phyloP scores from a whole-genome alignment of 2,113 vertebrate species.

The Scomber colias region DNA sequence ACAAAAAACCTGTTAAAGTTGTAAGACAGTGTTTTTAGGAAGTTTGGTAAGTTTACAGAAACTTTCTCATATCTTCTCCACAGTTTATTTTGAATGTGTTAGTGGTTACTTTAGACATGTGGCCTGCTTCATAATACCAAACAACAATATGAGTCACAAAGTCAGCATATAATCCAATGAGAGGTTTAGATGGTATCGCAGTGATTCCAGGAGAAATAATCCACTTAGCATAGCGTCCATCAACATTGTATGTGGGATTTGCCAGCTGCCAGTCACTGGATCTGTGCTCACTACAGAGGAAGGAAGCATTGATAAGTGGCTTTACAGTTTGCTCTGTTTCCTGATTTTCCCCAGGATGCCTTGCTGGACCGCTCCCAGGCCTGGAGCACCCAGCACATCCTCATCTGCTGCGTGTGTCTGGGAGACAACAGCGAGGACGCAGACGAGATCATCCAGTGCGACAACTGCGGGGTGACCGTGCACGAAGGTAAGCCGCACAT shows the following conservation, averaged over 20 bases:
- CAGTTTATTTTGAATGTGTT: too few relatives aligned
- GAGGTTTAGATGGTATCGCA: slow-evolving; percentile 62
- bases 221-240: slow-evolving; percentile 1
- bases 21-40: too few relatives aligned
- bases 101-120: background rate
- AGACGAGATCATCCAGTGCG: slow-evolving; percentile 99
- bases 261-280: slow-evolving; percentile 37
- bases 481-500: slow-evolving; percentile 92
- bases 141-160: slow-evolving; percentile 39
- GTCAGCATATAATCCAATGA: slow-evolving; percentile 52
- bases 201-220: slow-evolving; percentile 42
- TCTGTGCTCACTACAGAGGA: slow-evolving; percentile 33
- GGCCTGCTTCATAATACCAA: slow-evolving; percentile 19
- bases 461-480: slow-evolving; percentile 99
- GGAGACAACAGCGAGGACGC: slow-evolving; percentile 99
- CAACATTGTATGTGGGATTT: slow-evolving; percentile 47
- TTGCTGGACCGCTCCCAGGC: slow-evolving; percentile 93
- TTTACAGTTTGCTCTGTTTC: slow-evolving; percentile 41
- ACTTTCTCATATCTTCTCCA: too few relatives aligned
- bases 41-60: too few relatives aligned
- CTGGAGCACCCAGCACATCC: slow-evolving; percentile 96
- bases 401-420: slow-evolving; percentile 99
- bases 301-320: slow-evolving; percentile 13
- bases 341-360: slow-evolving; percentile 86
- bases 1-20: too few relatives aligned